Conservation (phyloP, 2,797 vertebrate genomes). For the Remorina albescens region DNA sequence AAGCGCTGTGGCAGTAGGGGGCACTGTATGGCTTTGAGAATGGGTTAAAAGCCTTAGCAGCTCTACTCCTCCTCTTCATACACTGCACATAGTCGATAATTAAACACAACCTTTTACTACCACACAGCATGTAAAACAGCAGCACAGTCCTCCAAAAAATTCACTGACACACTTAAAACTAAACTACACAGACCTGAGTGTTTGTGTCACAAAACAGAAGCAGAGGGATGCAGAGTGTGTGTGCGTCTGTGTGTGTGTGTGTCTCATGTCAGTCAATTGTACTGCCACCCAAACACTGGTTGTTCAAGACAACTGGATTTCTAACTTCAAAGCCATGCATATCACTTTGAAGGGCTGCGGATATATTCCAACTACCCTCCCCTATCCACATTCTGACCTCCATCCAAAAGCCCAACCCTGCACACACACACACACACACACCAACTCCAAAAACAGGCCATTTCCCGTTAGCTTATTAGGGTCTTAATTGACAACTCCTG, state of each 20-base stretch:
- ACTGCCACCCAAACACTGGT: slow-evolving; percentile 64
- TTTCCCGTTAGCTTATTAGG: slow-evolving; percentile 77
- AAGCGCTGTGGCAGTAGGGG: slow-evolving; percentile 81
- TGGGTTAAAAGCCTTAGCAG: slow-evolving; percentile 33
- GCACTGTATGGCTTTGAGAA: slow-evolving; percentile 84
- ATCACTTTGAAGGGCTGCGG: slow-evolving; percentile 82
- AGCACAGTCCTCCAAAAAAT: slow-evolving; percentile 4
- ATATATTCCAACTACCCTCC: slow-evolving; percentile 69
- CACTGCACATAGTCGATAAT: slow-evolving; percentile 35
- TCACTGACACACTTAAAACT: slow-evolving; percentile 20
- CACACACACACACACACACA: slow-evolving; percentile 29
- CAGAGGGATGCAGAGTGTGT: background rate
- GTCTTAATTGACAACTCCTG: slow-evolving; percentile 77
- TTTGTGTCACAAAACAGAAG: slow-evolving; percentile 7
- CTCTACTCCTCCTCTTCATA: slow-evolving; percentile 34
- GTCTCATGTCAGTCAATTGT: slow-evolving; percentile 56
- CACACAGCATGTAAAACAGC: slow-evolving; percentile 30
- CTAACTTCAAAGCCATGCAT: slow-evolving; percentile 85
- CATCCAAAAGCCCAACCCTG: slow-evolving; percentile 51
- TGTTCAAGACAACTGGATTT: slow-evolving; percentile 83
- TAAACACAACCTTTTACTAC: slow-evolving; percentile 48
- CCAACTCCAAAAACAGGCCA: slow-evolving; percentile 57
- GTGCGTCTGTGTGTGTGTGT: slow-evolving; percentile 13
- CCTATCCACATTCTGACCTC: slow-evolving; percentile 62
- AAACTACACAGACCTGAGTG: slow-evolving; percentile 15